Evolutionary conservation across 2,113 vertebrate species (phyloP).

Genomic region (Elephantulus edwardii): DNA sequence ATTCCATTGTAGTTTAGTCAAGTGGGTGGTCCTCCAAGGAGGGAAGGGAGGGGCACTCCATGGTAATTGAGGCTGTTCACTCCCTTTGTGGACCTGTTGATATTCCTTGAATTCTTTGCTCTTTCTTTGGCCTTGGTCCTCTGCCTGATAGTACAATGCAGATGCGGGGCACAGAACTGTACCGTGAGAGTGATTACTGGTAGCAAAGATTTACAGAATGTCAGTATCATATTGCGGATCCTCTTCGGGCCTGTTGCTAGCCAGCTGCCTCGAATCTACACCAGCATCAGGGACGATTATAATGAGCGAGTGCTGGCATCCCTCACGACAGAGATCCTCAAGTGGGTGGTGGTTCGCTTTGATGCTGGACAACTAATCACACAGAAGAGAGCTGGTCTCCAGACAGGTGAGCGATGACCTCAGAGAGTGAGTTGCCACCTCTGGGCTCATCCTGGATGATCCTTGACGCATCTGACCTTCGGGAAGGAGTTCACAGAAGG

Average conservation of each 20-base stretch:
- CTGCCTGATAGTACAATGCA: too few relatives aligned
- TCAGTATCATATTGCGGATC: conserved; percentile 97
- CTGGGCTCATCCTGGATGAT: conserved; percentile 96
- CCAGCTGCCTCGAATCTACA: conserved; percentile 95
- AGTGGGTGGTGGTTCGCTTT: conserved; percentile 93
- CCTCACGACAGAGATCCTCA: conserved; percentile 92
- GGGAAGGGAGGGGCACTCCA: too few relatives aligned
- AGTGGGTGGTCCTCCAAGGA: too few relatives aligned
- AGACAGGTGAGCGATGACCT: conserved; percentile 98
- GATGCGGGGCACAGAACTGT: conserved; percentile 95
- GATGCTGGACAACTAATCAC: conserved; percentile 98
- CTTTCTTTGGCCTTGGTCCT: too few relatives aligned
- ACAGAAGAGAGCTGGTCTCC: conserved; percentile 96
- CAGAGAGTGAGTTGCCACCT: conserved; percentile 94
- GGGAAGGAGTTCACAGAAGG: conserved; percentile 98
- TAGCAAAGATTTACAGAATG: conserved; percentile 99
- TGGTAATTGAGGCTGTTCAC: too few relatives aligned
- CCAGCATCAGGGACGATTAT: conserved; percentile 97
- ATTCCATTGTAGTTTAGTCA: too few relatives aligned
- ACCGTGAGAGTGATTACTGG: conserved; percentile 97
- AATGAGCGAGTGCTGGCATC: conserved; percentile 97
- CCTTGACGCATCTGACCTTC: conserved; percentile 95
- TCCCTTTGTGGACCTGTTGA: too few relatives aligned
- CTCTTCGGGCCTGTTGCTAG: conserved; percentile 92
- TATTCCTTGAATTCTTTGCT: too few relatives aligned